A percentile compares a stretch with the other conserved stretches of the same genome.
Evolutionary conservation across 2,113 vertebrate genomes (phyloP).

Genomic region (Hypanus sabinus): DNA sequence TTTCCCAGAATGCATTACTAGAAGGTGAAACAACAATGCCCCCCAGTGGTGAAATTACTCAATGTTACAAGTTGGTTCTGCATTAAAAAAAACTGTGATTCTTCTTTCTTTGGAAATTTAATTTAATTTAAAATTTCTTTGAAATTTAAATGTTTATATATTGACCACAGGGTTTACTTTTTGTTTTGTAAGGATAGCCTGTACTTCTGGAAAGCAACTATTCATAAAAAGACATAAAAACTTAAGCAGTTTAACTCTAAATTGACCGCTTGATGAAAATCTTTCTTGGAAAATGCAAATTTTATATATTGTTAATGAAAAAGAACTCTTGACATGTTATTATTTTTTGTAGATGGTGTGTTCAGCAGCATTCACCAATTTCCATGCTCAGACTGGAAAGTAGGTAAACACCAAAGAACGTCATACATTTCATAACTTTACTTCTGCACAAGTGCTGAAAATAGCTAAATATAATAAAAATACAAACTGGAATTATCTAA

Average conservation of each 20-base stretch:
- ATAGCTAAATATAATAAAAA: background rate
- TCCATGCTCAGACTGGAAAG: background rate
- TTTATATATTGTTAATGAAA: background rate
- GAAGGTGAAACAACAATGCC: conserved; percentile 29
- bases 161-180: background rate
- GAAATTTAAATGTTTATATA: background rate
- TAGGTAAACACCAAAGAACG: background rate
- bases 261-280: background rate
- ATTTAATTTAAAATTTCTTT: no score
- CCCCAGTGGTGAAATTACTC: conserved; percentile 34
- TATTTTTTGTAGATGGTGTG: background rate
- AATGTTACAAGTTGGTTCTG: background rate
- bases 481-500: no score
- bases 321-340: background rate
- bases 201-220: background rate
- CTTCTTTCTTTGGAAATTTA: background rate
- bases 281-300: background rate
- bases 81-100: background rate
- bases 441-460: background rate
- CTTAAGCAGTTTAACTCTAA: background rate
- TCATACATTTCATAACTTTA: background rate
- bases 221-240: background rate
- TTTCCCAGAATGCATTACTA: conserved; percentile 30
- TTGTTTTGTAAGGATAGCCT: background rate
- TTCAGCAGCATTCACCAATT: background rate